Conservation (phyloP, 2,797 vertebrate genomes). For the Sciurus vulgaris region DNA sequence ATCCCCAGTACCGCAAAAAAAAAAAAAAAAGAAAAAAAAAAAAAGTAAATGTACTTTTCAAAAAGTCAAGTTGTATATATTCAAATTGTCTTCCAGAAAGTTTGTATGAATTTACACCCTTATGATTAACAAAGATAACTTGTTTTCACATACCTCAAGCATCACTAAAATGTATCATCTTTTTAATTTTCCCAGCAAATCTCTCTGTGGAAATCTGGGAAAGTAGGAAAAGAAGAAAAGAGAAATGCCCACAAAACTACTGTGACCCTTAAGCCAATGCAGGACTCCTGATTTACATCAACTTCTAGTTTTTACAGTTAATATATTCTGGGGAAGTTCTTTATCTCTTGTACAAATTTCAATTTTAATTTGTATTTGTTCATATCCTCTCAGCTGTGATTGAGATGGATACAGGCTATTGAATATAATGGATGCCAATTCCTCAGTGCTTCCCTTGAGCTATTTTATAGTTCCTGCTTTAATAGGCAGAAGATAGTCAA, state of each 20-base stretch:
- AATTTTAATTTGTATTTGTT: conserved; percentile 65
- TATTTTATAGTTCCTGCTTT: conserved; percentile 50
- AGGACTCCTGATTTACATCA: not conserved
- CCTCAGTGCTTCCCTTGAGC: conserved; percentile 12
- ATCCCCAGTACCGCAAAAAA: too few relatives aligned
- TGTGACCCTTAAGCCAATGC: not conserved
- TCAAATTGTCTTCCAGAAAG: conserved; percentile 30
- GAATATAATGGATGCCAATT: conserved; percentile 24
- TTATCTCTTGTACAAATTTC: conserved; percentile 43
- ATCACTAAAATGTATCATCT: not conserved
- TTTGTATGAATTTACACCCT: not conserved
- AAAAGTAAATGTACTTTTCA: not conserved
- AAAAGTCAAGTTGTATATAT: not conserved
- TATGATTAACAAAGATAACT: not conserved
- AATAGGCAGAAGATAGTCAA: conserved; percentile 5
- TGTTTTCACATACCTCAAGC: not conserved
- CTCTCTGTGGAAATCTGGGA: not conserved
- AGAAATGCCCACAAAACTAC: not conserved
- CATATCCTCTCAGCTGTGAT: conserved; percentile 22
- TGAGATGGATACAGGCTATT: not conserved
- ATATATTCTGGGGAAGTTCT: not conserved
- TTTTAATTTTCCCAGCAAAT: conserved; percentile 46
- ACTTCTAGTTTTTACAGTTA: conserved; percentile 38
- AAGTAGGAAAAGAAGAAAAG: not conserved
- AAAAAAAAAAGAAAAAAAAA: too few relatives aligned